Evolutionary conservation across 2,797 vertebrate genomes (phyloP), one percentile per base, ranked within the genome.

Genomic region (Sebastes nivosus): DNA sequence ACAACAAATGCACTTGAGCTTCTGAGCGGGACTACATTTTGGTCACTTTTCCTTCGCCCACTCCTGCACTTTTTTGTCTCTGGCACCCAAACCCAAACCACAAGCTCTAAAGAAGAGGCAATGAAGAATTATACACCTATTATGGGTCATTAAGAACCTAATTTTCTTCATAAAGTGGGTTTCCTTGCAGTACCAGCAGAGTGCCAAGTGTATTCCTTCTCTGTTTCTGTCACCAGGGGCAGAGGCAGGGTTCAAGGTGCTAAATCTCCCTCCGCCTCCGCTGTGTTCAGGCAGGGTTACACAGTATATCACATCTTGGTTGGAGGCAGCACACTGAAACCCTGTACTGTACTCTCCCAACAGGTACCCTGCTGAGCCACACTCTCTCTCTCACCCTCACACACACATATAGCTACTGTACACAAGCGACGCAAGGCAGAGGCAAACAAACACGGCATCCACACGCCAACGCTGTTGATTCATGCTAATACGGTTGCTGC

Each of bases 381-480:
- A 22, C 74, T 8, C 52, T 5, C 75, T 38, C 60, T 18, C 50
- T 1, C 52, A 2, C 42, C 14, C 63, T 18, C 46, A 36, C 60
- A 65, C 67, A 70, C 59, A 77, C 72, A 87, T 6, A 66, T 32
- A 61, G 58, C 69, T 77, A 79, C 80, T 87, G 85, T 86, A 76
- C 77, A 71, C 79, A 77, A 22, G 69, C 73, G 79, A 50, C 16
- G 80, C 77, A 46, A 89, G 59, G 64, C 60, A 8, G 79, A 60
- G 80, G 72, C 76, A 90, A 87, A 92, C 80, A 90, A 79, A 88
- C 80, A 64, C 57, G 3, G 81, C 87, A 52, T 88, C 82, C 65
- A 77, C 72, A 77, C 24, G 76, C 85, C 24, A 36, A 22, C 34
- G 20, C 85, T 88, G 86, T 91, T 87, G 84, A 93, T 87, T 93